Evolutionary conservation across 2,113 vertebrate genomes (phyloP).

Genomic region (Glareola pratincola): DNA sequence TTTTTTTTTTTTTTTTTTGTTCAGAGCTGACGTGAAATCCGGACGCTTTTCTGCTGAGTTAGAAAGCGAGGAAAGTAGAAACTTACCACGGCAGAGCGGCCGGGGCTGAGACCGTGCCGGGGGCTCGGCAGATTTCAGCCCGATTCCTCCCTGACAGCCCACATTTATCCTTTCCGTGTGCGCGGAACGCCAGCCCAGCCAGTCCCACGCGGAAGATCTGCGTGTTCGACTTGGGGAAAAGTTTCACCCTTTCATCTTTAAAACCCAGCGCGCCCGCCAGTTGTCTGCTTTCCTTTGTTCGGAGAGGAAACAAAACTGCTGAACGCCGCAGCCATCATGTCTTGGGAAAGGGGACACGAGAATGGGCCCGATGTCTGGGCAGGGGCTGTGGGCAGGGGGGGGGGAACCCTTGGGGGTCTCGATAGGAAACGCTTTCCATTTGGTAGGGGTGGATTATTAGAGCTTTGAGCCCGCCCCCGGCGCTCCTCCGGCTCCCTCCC

Average conservation of each 20-base stretch:
- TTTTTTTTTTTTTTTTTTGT: background rate
- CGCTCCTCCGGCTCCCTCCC: background rate
- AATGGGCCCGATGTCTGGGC: slow-evolving; percentile 61
- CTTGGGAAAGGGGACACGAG: slow-evolving; percentile 57
- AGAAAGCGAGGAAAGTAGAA: background rate
- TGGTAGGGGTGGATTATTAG: slow-evolving; percentile 57
- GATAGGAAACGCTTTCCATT: slow-evolving; percentile 71
- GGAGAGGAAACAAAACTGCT: slow-evolving; percentile 18
- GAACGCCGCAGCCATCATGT: slow-evolving; percentile 40
- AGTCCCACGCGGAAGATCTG: background rate
- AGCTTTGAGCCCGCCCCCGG: slow-evolving; percentile 32
- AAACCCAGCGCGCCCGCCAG: slow-evolving; percentile 4
- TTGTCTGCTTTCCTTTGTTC: slow-evolving; percentile 71
- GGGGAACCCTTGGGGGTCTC: slow-evolving; percentile 70
- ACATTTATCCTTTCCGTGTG: background rate
- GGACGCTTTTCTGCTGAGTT: background rate
- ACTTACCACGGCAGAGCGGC: slow-evolving; percentile 60
- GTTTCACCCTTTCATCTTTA: slow-evolving; percentile 43
- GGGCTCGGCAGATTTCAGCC: background rate
- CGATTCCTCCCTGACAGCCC: slow-evolving; percentile 52
- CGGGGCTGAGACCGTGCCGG: slow-evolving; percentile 33
- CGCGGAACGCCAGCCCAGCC: background rate
- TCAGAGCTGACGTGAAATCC: background rate
- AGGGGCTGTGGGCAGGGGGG: slow-evolving; percentile 49
- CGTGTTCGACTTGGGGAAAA: background rate